phyloP scores from a whole-genome alignment of 2,797 vertebrate genomes.

The Serranus cabrilla region DNA sequence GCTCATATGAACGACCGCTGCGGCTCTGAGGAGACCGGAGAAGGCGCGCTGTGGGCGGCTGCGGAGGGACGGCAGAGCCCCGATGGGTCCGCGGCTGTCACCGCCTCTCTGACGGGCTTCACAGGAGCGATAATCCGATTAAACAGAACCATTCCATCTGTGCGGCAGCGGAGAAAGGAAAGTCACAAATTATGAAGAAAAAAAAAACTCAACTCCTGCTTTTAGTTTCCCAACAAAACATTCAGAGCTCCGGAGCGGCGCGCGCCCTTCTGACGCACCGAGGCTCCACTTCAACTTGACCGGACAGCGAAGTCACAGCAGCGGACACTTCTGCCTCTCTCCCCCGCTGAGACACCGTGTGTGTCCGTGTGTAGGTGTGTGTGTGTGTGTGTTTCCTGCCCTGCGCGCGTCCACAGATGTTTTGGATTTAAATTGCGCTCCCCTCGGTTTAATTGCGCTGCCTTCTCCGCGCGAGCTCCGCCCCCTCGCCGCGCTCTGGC shows the following conservation, averaged over 20 bases:
- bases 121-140: conserved; percentile 51
- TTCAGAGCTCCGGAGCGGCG: neutral
- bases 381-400: conserved; percentile 38
- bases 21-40: conserved; percentile 38
- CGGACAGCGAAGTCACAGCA: conserved; percentile 1
- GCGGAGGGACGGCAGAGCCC: conserved; percentile 19
- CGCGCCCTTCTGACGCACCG: conserved; percentile 21
- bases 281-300: conserved; percentile 40
- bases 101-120: conserved; percentile 31
- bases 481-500: conserved; percentile 52
- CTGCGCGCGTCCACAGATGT: conserved; percentile 52
- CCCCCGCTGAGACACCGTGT: conserved; percentile 25
- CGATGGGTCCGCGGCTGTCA: conserved; percentile 37
- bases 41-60: conserved; percentile 28
- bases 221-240: neutral
- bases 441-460: conserved; percentile 88
- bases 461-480: conserved; percentile 44
- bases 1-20: conserved; percentile 87
- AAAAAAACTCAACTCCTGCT: neutral
- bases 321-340: conserved; percentile 54
- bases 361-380: neutral
- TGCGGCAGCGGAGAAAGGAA: neutral
- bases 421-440: conserved; percentile 92
- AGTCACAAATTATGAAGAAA: neutral
- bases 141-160: conserved; percentile 57